Percentiles rank a stretch among this genome's conserved stretches.
phyloP scores from a whole-genome alignment of 2,797 vertebrate species.

The Hoplostethus atlanticus region DNA sequence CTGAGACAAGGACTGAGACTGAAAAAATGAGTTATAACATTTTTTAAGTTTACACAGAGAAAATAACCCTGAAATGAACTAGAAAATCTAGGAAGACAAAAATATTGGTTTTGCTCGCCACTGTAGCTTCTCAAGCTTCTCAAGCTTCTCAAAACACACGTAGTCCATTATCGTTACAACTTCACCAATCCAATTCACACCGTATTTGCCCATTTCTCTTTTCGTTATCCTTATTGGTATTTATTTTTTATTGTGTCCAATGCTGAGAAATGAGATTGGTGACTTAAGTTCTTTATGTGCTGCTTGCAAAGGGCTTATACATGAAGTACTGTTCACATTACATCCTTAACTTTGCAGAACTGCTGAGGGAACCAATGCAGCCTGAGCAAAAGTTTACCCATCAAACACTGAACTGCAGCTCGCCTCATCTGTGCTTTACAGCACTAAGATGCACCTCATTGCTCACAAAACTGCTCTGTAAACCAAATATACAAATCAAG shows the following conservation, averaged over 20 bases:
- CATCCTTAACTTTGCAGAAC: constrained; percentile 31
- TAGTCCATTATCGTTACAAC: neutral
- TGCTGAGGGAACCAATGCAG: constrained; percentile 34
- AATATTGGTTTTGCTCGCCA: neutral
- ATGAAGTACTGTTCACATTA: constrained; percentile 38
- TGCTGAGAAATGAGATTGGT: constrained; percentile 46
- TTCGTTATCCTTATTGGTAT: constrained; percentile 7
- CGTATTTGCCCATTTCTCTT: constrained; percentile 17
- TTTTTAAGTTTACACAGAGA: neutral
- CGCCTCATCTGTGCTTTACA: constrained; percentile 25
- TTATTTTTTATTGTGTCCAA: neutral
- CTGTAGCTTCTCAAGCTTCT: neutral
- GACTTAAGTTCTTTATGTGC: constrained; percentile 45
- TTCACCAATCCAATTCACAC: constrained; percentile 1
- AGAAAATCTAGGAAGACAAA: neutral
- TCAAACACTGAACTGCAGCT: constrained; percentile 28
- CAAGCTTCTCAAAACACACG: constrained; percentile 6
- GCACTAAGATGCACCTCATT: constrained; percentile 6
- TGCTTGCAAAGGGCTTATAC: constrained; percentile 41
- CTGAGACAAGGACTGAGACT: neutral
- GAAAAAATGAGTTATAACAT: neutral
- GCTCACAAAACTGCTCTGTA: constrained; percentile 41
- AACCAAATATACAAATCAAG: constrained; percentile 43
- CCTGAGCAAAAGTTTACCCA: constrained; percentile 27
- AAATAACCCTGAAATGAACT: constrained; percentile 2